Base-by-base conservation (phyloP, 2,888 invertebrate genomes). In the Pachydiplax longipennis region DNA sequence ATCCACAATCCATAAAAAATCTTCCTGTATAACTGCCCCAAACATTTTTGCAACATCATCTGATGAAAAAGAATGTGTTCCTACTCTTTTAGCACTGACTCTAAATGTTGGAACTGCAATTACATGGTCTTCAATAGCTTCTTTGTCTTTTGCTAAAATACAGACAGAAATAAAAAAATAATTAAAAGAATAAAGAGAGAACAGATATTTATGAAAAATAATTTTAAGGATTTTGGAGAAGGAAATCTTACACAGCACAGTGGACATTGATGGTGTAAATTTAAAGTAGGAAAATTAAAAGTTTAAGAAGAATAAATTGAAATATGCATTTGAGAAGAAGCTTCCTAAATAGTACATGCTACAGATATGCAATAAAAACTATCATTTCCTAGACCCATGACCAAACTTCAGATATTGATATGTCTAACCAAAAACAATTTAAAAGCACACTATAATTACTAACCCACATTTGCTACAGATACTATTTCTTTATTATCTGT, bases 1-100 rank as follows among this genome's bases (percentile, higher is more conserved):
- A 92, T 95, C 94, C 5, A 96, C 95, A 91, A 95, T 94, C 96
- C 96, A 96, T 35, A 94, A 93, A 92, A 95, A 95, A 91, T 94
- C 94, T 90, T 95, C 95, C 92, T 95, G 95, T 35, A 96, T 93
- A 83, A 94, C 94, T 25, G 95, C 95, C 12, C 96, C 96, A 92
- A 95, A 94, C 90, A 93, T 93, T 22, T 93, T 93, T 10, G 95
- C 95, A 37, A 95, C 95, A 81, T 95, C 95, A 92, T 94, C 94
- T 0, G 96, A 96, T 90, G 94, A 94, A 93, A 96, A 95, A 2
- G 93, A 92, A 93, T 96, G 96, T n/a, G 93, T 93, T 1, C 95
- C 95, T 80, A 93, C 93, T 82, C 96, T 93, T 91, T 95, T 94
- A 92, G 95, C 95, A 0, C 95, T 95, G 12, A 95, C 95, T 92